Evolutionary conservation across 2,797 vertebrate genomes (phyloP), one percentile per base, ranked within the genome.

Genomic region (Etheostoma nigrum): DNA sequence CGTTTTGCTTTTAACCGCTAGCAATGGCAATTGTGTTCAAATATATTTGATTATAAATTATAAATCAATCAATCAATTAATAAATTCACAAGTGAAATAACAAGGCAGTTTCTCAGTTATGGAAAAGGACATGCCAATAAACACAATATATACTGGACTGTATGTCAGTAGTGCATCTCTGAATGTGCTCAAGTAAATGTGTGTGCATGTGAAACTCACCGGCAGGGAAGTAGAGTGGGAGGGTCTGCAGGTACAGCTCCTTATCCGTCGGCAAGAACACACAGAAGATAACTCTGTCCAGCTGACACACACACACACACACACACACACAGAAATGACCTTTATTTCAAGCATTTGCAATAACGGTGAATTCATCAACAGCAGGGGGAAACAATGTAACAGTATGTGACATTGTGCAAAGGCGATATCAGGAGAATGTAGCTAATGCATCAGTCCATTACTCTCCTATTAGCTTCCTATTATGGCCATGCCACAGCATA

Each of bases 231-330:
- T 96, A 97, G 75, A 93, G 87, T 11, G 96, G 96, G 67, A 97
- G 90, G 82, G 91, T 95, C 21, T 91, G 86, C 76, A 89, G 92
- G 91, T 97, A 98, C 68, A 97, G 93, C 72, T 87, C 85, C 68
- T 96, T 93, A 33, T 98, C 97, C 85, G 92, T 93, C 19, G 96
- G 95, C 82, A 96, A 91, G 81, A 97, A 98, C 83, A 97, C 95
- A 13, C 97, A 97, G 94, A 98, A 93, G 89, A 97, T 89, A 78
- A 98, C 87, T 82, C 96, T 95, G 83, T 97, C 97, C 89, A 97
- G 89, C 96, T 97, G 92, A 69, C 64, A 72, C 81, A 67, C 61
- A 59, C 69, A 52, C 68, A 69, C 45, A 65, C 74, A 73, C 74
- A 73, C 76, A 73, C 59, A 70, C 63, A 64, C 45, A 73, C 65